Evolutionary conservation across 1,140 invertebrate genomes (phyloP), one percentile per base, ranked within the genome.

Genomic region (Drosophila quadrilineata): DNA sequence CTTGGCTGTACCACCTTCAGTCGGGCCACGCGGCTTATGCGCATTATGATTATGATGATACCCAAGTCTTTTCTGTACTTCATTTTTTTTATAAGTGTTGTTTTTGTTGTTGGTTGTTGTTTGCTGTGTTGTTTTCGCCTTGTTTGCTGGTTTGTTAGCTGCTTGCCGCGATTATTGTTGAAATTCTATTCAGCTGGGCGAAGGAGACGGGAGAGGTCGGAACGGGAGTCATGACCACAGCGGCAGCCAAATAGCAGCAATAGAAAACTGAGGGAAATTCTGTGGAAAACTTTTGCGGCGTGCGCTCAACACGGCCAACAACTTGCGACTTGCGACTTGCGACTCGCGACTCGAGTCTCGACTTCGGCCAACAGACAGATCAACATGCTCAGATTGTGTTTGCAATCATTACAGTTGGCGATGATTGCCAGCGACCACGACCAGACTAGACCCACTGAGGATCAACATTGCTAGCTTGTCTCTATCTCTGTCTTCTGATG

Each of bases 41-140:
- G 77, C 79, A 79, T 85, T 85, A 85, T 85, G 79, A 85, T 85
- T 85, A 85, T 85, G 79, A 85, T 85, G 77, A 82, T 82, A 77
- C 73, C 73, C 19, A n/a, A 16, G 52, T 19, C 38, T 40, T 19
- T 9, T 31, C 29, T n/a, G n/a, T n/a, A n/a, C n/a, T n/a, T n/a
- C n/a, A n/a, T n/a, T n/a, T n/a, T n/a, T n/a, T n/a, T n/a, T n/a
- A n/a, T n/a, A n/a, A 24, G 29, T 53, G 36, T 31, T 41, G 50
- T 41, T 67, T 28, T 52, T 71, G 59, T 33, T 59, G 71, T 33
- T 64, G 60, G 62, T 29, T 53, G 69, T 33, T 57, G 68, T 71
- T 65, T 52, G 43, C 10, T 58, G 74, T 69, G 76, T 73, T 84
- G 77, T 84, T 84, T 82, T 82, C 77, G 77, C 77, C 79, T 82